Evolutionary conservation across 2,113 vertebrate species (phyloP).

Genomic region (Eretmochelys imbricata): DNA sequence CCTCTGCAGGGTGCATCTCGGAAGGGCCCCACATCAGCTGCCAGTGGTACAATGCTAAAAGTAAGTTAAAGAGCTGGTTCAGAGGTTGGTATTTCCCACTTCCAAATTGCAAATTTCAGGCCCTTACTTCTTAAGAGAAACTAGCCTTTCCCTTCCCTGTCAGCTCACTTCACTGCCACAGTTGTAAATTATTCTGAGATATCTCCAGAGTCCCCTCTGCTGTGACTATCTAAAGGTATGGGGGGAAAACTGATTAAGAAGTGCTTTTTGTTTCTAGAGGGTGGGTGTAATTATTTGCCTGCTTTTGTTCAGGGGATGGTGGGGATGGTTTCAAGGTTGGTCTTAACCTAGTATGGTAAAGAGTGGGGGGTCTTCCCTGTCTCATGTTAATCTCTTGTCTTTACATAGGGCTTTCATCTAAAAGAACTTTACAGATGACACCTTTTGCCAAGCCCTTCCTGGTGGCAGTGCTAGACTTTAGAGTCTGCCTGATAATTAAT

Average conservation of each 20-base stretch:
- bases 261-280: background rate
- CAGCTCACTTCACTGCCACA: too few relatives aligned
- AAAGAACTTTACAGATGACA: background rate
- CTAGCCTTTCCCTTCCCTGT: background rate
- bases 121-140: background rate
- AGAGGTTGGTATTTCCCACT: background rate
- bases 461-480: background rate
- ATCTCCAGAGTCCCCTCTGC: background rate
- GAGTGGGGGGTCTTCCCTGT: background rate
- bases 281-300: background rate
- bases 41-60: background rate
- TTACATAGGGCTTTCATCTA: background rate
- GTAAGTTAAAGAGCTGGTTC: background rate
- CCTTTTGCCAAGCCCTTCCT: fast-evolving
- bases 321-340: background rate
- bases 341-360: background rate
- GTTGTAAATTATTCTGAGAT: fast-evolving
- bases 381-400: background rate
- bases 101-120: background rate
- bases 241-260: background rate
- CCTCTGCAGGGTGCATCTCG: background rate
- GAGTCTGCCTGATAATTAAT: background rate
- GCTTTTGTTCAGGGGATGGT: fast-evolving
- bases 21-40: background rate
- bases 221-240: background rate